Evolutionary conservation across 2,888 invertebrate genomes (phyloP), one percentile per base, ranked within the genome.

Genomic region (Andrena haemorrhoa): DNA sequence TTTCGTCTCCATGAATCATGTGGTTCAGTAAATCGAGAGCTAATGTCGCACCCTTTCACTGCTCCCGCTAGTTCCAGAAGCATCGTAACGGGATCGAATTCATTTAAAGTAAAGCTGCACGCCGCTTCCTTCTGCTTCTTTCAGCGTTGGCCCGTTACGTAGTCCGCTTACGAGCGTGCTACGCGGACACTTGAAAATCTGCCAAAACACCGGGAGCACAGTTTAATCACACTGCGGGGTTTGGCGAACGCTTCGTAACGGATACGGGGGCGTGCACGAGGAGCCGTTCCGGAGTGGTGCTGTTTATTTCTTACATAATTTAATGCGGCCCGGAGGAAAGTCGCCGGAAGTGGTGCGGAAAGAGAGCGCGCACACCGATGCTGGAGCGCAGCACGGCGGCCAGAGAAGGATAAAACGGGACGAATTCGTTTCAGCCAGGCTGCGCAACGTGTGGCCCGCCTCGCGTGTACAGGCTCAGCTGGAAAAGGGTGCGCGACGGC

Each of bases 251-350:
- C 65, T 73, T 70, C 76, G 65, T 61, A 60, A 72, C 76, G 71
- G 69, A 76, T 65, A 74, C 61, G 60, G 41, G 70, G 31, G 56
- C 31, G 61, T 26, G 23, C n/a, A 29, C 51, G 31, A 23, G 31
- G 35, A 53, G 7, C 20, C 5, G 26, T 51, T 8, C 53, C 41
- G 53, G 60, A 60, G 47, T 49, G 33, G 47, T 41, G 63, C 75
- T 88, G 87, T 89, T 89, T 87, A 87, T 88, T 88, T 85, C 84
- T 87, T 88, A 87, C 86, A 89, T 89, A 88, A 89, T 89, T 88
- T 82, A 89, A 85, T 47, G 56, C 73, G 51, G 72, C 75, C 76
- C 58, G 74, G n/a, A 78, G 75, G 63, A 78, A 68, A 76, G 74
- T 65, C 72, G 47, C 53, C 53, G 71, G 56, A 77, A 78, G 78